A percentile compares a stretch with the other conserved stretches of the same genome.
These are phyloP conservation scores for Colletes gigas DNA, from an alignment of 1,140 invertebrate genomes.

Conservation along the genomic window DNA sequence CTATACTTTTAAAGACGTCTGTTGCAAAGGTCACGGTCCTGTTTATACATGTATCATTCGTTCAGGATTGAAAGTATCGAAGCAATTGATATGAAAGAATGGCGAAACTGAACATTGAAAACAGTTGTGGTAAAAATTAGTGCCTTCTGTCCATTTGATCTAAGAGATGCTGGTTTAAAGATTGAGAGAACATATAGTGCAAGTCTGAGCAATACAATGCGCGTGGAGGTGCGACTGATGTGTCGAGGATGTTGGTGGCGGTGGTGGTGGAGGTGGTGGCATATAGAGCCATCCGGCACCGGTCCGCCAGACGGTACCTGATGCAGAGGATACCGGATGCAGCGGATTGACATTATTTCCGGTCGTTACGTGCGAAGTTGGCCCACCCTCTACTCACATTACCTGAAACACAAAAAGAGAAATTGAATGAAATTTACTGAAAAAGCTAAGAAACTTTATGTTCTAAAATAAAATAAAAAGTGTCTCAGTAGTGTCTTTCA, in stretches of 20 bases:
- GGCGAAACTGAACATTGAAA: no score
- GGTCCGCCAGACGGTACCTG: constrained; percentile 62
- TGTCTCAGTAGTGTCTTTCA: no score
- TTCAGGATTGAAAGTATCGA: background rate
- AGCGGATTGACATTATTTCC: constrained; percentile 66
- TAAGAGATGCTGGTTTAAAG: constrained; percentile 56
- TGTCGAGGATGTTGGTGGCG: constrained; percentile 66
- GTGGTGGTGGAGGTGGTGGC: constrained; percentile 55
- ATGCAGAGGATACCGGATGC: constrained; percentile 59
- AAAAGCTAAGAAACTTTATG: background rate
- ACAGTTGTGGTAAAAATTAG: background rate
- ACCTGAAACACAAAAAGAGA: constrained; percentile 74
- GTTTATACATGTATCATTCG: background rate
- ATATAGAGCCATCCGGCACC: constrained; percentile 69
- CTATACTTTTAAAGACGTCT: no score
- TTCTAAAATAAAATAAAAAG: no score
- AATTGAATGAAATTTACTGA: background rate
- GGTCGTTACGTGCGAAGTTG: constrained; percentile 73
- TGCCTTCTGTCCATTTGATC: background rate
- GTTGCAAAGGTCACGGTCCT: no score
- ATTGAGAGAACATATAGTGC: constrained; percentile 82
- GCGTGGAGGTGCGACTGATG: constrained; percentile 71
- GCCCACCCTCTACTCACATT: constrained; percentile 83
- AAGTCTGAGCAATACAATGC: constrained; percentile 80
- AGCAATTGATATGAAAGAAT: background rate